Base-by-base conservation (phyloP, 2,113 vertebrate genomes). In the Emydocephalus ijimae region DNA sequence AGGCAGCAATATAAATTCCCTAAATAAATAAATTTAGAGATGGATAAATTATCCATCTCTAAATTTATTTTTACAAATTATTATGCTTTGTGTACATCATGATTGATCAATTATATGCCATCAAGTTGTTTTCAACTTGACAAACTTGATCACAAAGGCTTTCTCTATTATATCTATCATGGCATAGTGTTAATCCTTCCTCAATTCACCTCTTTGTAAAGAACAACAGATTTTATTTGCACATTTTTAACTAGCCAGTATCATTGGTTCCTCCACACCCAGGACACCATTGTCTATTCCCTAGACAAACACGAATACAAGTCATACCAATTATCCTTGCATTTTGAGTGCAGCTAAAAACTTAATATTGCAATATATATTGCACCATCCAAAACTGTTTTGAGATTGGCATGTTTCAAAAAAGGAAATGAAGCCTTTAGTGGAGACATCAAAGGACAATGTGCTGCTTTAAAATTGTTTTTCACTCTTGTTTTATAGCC, bases 401-500 rank as follows among this genome's bases (percentile, higher is more conserved):
- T 86, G 64, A 86, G 74, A 86, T 52, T 92, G 74, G 55, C 45
- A 85, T 86, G 52, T 89, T 57, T 89, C 64, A 85, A 23, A 29
- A 29, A 88, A 39, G 64, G 26, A 89, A 92, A 90, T 86, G 56
- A 56, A 57, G 74, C 61, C 23, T 88, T 91, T 87, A 93, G 85
- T 88, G 88, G 90, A 91, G 64, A 91, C 86, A 81, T 50, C 86
- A 88, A 64, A 91, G 29, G 86, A 91, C 64, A 89, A 59, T 91
- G 64, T 89, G 43, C n/a, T 85, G 29, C 43, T 59, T 93, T 93
- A 90, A 91, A 93, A 91, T 91, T 89, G 90, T 90, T 91, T 89
- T 93, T 89, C 87, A 85, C 87, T 91, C 69, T 91, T 52, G 54
- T 91, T 93, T 93, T 93, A 91, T 89, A 85, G 54, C 87, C 90